Conservation (phyloP, 2,113 vertebrate species). For the Psammodynastes pulverulentus region DNA sequence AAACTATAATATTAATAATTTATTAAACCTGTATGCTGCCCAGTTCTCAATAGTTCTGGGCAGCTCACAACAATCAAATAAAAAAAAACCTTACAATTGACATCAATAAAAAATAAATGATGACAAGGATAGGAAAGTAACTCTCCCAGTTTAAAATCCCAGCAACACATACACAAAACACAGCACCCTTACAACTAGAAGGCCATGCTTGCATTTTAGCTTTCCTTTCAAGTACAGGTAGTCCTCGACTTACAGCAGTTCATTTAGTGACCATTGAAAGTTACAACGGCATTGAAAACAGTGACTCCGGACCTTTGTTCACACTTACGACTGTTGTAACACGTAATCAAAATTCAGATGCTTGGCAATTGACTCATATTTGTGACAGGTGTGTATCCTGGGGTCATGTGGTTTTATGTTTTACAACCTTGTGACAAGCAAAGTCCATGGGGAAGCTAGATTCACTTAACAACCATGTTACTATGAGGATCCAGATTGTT, state of each 20-base stretch:
- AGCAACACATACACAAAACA: not conserved
- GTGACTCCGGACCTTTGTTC: not conserved
- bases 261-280: too few species aligned
- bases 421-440: not conserved
- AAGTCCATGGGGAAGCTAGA: not conserved
- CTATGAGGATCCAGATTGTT: too few species aligned
- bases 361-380: not conserved
- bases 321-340: not conserved
- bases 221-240: not conserved
- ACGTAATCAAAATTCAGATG: not conserved
- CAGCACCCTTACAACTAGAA: not conserved
- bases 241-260: too few species aligned
- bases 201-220: not conserved
- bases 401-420: not conserved
- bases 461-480: not conserved
- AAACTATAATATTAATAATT: not conserved
- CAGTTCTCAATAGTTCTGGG: not conserved
- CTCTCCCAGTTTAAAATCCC: not conserved
- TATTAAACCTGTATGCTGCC: not conserved
- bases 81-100: too few species aligned
- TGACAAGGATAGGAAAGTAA: not conserved
- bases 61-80: not conserved
- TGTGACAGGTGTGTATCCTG: not conserved
- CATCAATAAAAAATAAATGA: not conserved
- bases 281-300: not conserved